Conservation (phyloP, 2,888 invertebrate species). For the Brenthis ino region DNA sequence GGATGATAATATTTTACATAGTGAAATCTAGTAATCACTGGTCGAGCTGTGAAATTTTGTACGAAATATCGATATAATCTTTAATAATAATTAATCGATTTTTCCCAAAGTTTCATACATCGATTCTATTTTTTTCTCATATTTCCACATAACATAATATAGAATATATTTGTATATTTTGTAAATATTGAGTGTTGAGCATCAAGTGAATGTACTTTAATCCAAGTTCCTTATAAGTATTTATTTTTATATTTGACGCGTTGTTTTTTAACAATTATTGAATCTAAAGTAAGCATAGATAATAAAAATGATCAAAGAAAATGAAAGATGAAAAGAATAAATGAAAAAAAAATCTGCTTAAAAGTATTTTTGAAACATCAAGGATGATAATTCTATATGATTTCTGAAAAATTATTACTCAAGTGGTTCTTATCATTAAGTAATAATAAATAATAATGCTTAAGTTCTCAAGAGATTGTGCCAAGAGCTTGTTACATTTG, state of each 20-base stretch:
- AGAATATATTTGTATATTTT: slow-evolving; percentile 53
- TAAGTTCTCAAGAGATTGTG: too few species aligned
- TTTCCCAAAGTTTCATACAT: slow-evolving; percentile 16
- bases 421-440: too few species aligned
- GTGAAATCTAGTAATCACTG: slow-evolving; percentile 7
- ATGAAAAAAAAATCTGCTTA: neutral
- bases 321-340: neutral
- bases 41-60: slow-evolving; percentile 9
- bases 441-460: too few species aligned
- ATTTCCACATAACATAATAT: slow-evolving; percentile 11
- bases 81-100: neutral
- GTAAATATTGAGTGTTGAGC: slow-evolving; percentile 58
- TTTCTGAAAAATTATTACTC: too few species aligned
- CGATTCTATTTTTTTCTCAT: slow-evolving; percentile 8
- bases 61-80: neutral
- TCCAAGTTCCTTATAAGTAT: slow-evolving; percentile 26
- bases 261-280: slow-evolving; percentile 3
- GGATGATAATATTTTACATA: slow-evolving; percentile 24
- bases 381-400: too few species aligned
- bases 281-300: neutral
- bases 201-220: slow-evolving; percentile 6
- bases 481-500: too few species aligned
- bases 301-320: neutral
- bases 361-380: too few species aligned
- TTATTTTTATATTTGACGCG: slow-evolving; percentile 21